Evolutionary conservation across 2,888 invertebrate species (phyloP), one percentile per base, ranked within the genome.

Genomic region (Epinotia brunnichana): DNA sequence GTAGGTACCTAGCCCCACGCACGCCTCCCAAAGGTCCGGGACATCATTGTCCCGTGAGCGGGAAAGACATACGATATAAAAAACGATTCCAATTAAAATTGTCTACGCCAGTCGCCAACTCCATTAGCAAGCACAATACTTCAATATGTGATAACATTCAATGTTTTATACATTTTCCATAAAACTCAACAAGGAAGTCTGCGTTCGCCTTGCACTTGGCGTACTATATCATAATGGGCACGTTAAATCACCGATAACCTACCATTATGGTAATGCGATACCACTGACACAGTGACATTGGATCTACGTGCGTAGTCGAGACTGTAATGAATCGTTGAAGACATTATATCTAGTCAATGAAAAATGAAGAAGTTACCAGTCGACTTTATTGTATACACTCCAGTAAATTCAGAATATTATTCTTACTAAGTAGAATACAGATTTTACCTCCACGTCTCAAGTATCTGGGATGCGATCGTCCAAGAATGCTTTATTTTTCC

Each of bases 201-300:
- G 39, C 53, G 61, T 67, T 61, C n/a, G 54, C 61, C 67, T 72
- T 72, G 72, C 54, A 71, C 66, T 66, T 59, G 59, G 51, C 59
- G 17, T 59, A 59, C 48, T 48, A 41, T 66, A 66, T 53, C 54
- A 56, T 61, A 72, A 67, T 72, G 44, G 53, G 41, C 39, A 61
- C 56, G 48, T 68, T 68, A 61, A 68, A 68, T 73, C 61, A 62
- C 62, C 48, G 62, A 73, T 73, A 68, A 48, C 68, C 67, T 73
- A 62, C 11, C 48, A 73, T 73, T 73, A 68, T 61, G 29, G 61
- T 67, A 56, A 71, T 71, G 17, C 44, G 60, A 54, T 44, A 57
- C 13, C 24, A 53, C 39, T 68, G 61, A 68, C 39, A 68, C 68
- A 56, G 15, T 56, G 67, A 71, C 71, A 61, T 61, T 71, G 60